A percentile compares a stretch with the other conserved stretches of the same genome.
Conservation (phyloP, 2,797 vertebrate genomes). For the Chrosomus eos region DNA sequence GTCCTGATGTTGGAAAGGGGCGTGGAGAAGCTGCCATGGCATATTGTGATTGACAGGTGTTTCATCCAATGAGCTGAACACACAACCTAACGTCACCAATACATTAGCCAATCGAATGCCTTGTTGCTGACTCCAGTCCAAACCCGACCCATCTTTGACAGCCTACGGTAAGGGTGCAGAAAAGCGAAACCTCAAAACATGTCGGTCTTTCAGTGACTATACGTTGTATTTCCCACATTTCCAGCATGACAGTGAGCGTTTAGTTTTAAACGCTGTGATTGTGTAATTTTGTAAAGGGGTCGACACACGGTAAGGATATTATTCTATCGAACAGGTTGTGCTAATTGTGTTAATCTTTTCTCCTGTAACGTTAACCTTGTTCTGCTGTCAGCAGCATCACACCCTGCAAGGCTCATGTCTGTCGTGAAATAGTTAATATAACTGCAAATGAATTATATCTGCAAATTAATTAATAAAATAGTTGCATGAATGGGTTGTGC, state of each 20-base stretch:
- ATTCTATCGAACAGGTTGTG: not conserved
- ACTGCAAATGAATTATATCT: not conserved
- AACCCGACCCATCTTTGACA: slow-evolving; percentile 42
- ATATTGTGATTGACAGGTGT: slow-evolving; percentile 5
- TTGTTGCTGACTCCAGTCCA: too few species aligned
- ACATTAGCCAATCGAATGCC: slow-evolving; percentile 34
- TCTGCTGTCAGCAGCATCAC: slow-evolving; percentile 25
- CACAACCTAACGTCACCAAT: not conserved
- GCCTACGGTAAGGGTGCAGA: slow-evolving; percentile 20
- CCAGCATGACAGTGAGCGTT: not conserved
- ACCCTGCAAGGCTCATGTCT: slow-evolving; percentile 9
- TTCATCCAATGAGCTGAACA: slow-evolving; percentile 25
- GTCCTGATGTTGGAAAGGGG: slow-evolving; percentile 49
- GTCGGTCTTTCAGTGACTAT: not conserved
- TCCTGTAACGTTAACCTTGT: slow-evolving; percentile 21
- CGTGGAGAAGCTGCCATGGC: not conserved
- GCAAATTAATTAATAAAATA: not conserved
- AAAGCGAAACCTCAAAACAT: slow-evolving; percentile 48
- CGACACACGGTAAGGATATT: slow-evolving; percentile 56
- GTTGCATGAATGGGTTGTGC: not conserved
- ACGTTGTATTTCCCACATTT: not conserved
- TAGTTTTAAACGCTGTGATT: not conserved
- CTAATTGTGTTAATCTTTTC: not conserved
- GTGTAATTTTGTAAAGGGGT: not conserved
- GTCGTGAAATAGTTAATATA: not conserved